Conservation (phyloP, 2,888 invertebrate species). For the Margaritifera margaritifera region DNA sequence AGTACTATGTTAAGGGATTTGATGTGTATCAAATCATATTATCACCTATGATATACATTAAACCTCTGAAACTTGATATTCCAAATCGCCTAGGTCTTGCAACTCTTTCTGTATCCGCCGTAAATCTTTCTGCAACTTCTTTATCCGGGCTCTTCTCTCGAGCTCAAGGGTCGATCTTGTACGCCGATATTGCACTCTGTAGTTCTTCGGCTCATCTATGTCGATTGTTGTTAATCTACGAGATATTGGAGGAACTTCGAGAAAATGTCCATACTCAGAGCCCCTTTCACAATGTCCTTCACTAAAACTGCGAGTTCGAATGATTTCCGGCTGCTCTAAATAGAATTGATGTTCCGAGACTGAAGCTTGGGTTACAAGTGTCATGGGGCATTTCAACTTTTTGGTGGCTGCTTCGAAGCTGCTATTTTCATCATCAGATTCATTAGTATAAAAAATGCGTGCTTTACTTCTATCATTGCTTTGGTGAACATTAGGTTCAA, state of each 20-base stretch:
- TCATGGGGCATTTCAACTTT: no score
- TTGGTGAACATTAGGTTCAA: slow-evolving; percentile 11
- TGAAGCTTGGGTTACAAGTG: no score
- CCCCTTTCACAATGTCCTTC: not conserved
- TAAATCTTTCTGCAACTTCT: slow-evolving; percentile 50
- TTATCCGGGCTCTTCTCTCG: slow-evolving; percentile 48
- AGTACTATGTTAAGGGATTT: no score
- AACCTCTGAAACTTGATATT: slow-evolving; percentile 52
- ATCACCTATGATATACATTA: slow-evolving; percentile 14
- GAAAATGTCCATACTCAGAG: not conserved
- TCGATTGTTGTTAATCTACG: slow-evolving; percentile 10
- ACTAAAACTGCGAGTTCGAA: not conserved
- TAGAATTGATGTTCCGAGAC: no score
- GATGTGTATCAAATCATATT: no score
- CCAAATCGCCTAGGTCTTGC: slow-evolving; percentile 48
- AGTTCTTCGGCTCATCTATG: slow-evolving; percentile 11
- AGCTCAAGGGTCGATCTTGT: slow-evolving; percentile 38
- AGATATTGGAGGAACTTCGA: not conserved
- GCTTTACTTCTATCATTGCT: slow-evolving; percentile 33
- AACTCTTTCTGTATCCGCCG: slow-evolving; percentile 51
- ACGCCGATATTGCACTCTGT: slow-evolving; percentile 18
- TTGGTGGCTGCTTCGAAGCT: not conserved
- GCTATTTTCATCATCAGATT: slow-evolving; percentile 26
- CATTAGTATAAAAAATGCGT: slow-evolving; percentile 24
- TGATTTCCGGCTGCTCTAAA: no score